Evolutionary conservation across 2,113 vertebrate genomes (phyloP).

Genomic region (Neotoma lepida): DNA sequence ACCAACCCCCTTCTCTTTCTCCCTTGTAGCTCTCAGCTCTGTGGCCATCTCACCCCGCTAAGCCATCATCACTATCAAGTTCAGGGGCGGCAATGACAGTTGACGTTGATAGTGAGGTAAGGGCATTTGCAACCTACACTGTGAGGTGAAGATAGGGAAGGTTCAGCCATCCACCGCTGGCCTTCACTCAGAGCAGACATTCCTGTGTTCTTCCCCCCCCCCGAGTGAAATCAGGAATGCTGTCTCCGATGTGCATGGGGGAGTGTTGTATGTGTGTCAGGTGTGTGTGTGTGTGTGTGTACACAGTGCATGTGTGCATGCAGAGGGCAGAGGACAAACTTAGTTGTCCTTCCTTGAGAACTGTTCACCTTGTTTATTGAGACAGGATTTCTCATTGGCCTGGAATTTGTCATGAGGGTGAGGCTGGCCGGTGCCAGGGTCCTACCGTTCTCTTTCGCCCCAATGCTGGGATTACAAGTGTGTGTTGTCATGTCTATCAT

Average conservation of each 20-base stretch:
- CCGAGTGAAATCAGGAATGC: background rate
- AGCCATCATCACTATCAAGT: background rate
- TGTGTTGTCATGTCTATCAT: background rate
- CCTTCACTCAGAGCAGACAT: background rate
- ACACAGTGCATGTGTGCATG: background rate
- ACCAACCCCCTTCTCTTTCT: background rate
- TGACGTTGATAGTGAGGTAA: background rate
- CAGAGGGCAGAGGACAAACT: background rate
- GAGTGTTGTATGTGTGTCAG: no score
- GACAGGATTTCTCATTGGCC: background rate
- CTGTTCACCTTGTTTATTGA: background rate
- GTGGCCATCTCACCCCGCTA: background rate
- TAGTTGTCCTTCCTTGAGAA: background rate
- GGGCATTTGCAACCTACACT: accelerated
- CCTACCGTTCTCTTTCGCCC: background rate
- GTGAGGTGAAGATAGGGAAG: background rate
- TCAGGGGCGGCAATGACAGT: accelerated
- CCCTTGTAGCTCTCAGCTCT: no score
- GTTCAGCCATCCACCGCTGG: background rate
- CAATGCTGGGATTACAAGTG: background rate
- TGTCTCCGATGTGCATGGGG: background rate
- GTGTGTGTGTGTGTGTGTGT: background rate
- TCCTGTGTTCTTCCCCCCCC: background rate
- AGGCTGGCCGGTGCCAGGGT: background rate
- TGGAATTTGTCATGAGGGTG: background rate